These are phyloP conservation scores for Scomber colias DNA, from an alignment of 2,113 vertebrate species.

Conservation along the genomic window DNA sequence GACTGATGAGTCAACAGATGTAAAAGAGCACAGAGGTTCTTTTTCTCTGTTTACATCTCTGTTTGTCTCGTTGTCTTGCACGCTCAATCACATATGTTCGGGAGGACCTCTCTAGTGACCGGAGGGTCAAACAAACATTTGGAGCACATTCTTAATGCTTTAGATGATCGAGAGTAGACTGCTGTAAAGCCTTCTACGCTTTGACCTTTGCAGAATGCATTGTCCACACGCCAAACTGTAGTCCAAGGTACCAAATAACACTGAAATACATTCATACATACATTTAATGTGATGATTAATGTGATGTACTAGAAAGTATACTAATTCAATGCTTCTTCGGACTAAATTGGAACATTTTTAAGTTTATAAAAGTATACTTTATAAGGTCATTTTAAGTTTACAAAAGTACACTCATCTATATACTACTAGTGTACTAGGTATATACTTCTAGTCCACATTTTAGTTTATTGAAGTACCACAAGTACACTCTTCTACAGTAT, in stretches of 20 bases:
- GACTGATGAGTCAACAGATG: conserved; percentile 36
- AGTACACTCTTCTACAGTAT: too few species aligned
- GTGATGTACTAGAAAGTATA: too few species aligned
- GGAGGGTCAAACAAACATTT: conserved; percentile 32
- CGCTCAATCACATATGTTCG: conserved; percentile 2
- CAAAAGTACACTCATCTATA: too few species aligned
- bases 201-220: neutral
- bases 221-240: neutral
- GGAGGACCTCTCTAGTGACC: neutral
- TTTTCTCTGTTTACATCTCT: conserved; percentile 50
- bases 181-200: neutral
- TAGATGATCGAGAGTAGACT: neutral
- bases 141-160: conserved; percentile 18
- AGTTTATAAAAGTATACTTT: too few species aligned
- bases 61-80: conserved; percentile 40
- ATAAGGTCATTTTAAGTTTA: too few species aligned
- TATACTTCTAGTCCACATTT: too few species aligned
- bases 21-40: conserved; percentile 47
- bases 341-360: too few species aligned
- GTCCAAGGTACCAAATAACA: neutral
- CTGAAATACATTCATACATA: too few species aligned
- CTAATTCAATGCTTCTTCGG: too few species aligned
- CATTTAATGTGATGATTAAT: neutral
- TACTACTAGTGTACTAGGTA: too few species aligned
- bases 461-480: too few species aligned